Base-by-base conservation (phyloP, 2,113 vertebrate genomes). In the Ptyas mucosa region DNA sequence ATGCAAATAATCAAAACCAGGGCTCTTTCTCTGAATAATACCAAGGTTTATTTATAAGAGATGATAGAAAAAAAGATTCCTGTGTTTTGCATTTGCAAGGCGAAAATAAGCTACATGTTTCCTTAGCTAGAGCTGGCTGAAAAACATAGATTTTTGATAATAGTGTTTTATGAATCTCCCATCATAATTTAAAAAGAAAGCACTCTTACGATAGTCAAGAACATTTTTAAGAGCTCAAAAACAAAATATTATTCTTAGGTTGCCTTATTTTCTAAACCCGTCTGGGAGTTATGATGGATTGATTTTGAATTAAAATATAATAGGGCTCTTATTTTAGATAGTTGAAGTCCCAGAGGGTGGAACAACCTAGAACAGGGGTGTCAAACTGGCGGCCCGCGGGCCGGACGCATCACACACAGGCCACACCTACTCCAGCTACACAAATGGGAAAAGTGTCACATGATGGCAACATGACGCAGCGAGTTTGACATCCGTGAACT, bases 1-100 rank as follows among this genome's bases (percentile, higher is more conserved):
- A 88, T 54, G 58, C 94, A 94, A 0, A 94, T 94, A 95, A 91
- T 53, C 89, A 89, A 93, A 91, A 87, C 94, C 90, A 95, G 91
- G 94, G 86, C 91, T 94, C 89, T 21, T 87, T 21, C 6, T 21
- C 3, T 29, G 26, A 61, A 53, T 39, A 26, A 29, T 11, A 55
- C 94, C 94, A 93, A 93, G 0, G 0, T 92, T 95, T 69, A 89
- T 91, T 92, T n/a, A 64, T 69, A 39, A 20, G 57, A 94, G 3
- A 24, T 88, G 91, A 54, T 34, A 26, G 18, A 8, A 93, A 93
- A 93, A 94, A 93, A 93, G 39, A 52, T 87, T 51, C 57, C 51
- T 26, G 21, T 55, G 54, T 85, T 90, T 46, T 89, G 88, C 18
- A 34, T 89, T 93, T 85, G 20, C 43, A 34, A 89, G 85, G 53